Percentiles rank a stretch among this genome's conserved stretches.
Evolutionary conservation across 2,888 invertebrate genomes (phyloP).

Genomic region (Hypolimnas misippus): DNA sequence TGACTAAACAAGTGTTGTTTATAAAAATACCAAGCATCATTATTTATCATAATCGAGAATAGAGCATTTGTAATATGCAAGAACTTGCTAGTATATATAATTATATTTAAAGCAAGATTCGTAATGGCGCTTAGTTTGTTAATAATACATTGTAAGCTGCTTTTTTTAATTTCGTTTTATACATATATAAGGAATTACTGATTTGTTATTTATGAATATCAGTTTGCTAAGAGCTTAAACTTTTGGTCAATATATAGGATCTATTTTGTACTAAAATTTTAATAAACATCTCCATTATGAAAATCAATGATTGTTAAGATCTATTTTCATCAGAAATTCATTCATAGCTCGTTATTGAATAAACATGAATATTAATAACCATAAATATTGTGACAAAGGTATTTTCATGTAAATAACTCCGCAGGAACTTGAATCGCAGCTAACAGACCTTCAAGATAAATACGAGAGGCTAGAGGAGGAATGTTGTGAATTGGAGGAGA

Average conservation of each 20-base stretch:
- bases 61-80: not conserved
- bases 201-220: not conserved
- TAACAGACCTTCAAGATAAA: constrained; percentile 85
- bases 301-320: too few relatives aligned
- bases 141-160: not conserved
- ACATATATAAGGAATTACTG: not conserved
- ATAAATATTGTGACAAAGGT: constrained; percentile 5
- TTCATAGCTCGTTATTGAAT: too few relatives aligned
- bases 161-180: not conserved
- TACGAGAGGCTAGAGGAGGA: constrained; percentile 88
- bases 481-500: constrained; percentile 89
- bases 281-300: not conserved
- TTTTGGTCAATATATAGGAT: not conserved
- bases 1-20: not conserved
- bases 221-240: not conserved
- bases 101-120: too few relatives aligned
- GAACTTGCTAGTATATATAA: not conserved
- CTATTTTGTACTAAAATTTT: not conserved
- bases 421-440: constrained; percentile 80
- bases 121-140: too few relatives aligned
- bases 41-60: constrained; percentile 1
- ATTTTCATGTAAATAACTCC: constrained; percentile 37
- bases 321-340: too few relatives aligned
- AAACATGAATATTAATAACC: constrained; percentile 18
- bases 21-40: constrained; percentile 3